Evolutionary conservation across 2,888 invertebrate species (phyloP), one percentile per base, ranked within the genome.

Genomic region (Cephus pulcher): DNA sequence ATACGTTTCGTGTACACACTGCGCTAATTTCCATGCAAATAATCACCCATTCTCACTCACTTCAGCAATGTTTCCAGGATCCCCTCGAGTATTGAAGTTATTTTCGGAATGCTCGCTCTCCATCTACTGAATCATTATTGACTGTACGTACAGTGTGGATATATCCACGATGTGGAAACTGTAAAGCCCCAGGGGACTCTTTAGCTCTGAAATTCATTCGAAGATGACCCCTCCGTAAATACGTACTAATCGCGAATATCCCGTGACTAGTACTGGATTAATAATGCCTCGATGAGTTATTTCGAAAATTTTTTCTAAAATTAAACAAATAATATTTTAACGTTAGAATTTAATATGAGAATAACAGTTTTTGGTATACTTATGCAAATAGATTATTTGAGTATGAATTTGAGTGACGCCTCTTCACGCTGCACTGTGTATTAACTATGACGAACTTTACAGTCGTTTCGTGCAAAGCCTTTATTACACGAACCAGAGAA

Each of bases 21-120:
- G 37, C 33, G 79, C 83, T 83, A 80, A 84, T 84, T 83, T 80
- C 76, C 76, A 82, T 81, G 80, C 81, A 81, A 74, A 75, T 78
- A 80, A 68, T 69, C n/a, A 40, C 74, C 37, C 34, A 12, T 9
- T 15, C 9, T 9, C 23, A 56, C 23, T 23, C 56, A 23, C 56
- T 56, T 56, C 56, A 56, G 23, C 23, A 56, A 56, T 56, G 56
- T 56, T 56, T 56, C 23, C 56, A 56, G 56, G 23, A 56, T 56
- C 6, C 56, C 56, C 56, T 56, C 0, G 56, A 23, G 23, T 23
- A 56, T 56, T 56, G 56, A 56, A 56, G 56, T 56, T 56, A 56
- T 56, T 56, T 23, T 56, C 1, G 56, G 23, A 23, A 56, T 56
- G 56, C 23, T 56, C 56, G 56, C 15, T 23, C 23, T 23, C 23